Evolutionary conservation across 2,888 invertebrate species (phyloP).

Genomic region (Andrena bucephala): DNA sequence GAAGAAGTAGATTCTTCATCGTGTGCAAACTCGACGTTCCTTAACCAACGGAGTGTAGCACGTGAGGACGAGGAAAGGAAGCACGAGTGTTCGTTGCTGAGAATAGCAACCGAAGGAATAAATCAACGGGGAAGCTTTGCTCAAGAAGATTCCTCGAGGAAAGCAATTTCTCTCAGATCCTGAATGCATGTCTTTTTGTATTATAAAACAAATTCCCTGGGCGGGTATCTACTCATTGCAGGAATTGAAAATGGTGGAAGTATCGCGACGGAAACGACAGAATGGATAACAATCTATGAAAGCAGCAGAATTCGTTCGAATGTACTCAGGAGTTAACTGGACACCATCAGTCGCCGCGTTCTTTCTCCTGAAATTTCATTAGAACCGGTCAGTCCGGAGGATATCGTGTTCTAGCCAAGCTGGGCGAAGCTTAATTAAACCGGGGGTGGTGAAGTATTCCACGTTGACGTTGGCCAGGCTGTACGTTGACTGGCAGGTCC

Average conservation of each 20-base stretch:
- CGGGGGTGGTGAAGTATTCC: conserved; percentile 26
- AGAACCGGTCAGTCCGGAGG: conserved; percentile 15
- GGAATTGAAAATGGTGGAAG: too few relatives aligned
- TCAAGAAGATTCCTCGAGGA: conserved; percentile 12
- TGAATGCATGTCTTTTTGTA: not conserved
- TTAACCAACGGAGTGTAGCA: conserved; percentile 4
- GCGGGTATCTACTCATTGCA: too few relatives aligned
- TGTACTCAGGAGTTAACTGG: not conserved
- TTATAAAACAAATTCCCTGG: conserved; percentile 1
- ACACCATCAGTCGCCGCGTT: not conserved
- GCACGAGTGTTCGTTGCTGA: not conserved
- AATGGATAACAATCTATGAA: too few relatives aligned
- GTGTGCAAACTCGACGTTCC: conserved; percentile 2
- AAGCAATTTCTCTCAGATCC: not conserved
- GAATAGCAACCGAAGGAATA: conserved; percentile 8
- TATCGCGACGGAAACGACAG: too few relatives aligned
- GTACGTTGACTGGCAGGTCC: conserved; percentile 36
- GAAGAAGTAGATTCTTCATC: conserved; percentile 8
- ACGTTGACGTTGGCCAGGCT: conserved; percentile 45
- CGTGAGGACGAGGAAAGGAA: not conserved
- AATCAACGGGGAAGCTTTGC: conserved; percentile 11
- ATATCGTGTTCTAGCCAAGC: conserved; percentile 44
- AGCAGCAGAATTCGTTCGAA: not conserved
- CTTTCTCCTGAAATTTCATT: conserved; percentile 52
- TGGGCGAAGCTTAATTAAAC: conserved; percentile 59